Conservation (phyloP, 2,797 vertebrate species). For the Acropternis orthonyx region DNA sequence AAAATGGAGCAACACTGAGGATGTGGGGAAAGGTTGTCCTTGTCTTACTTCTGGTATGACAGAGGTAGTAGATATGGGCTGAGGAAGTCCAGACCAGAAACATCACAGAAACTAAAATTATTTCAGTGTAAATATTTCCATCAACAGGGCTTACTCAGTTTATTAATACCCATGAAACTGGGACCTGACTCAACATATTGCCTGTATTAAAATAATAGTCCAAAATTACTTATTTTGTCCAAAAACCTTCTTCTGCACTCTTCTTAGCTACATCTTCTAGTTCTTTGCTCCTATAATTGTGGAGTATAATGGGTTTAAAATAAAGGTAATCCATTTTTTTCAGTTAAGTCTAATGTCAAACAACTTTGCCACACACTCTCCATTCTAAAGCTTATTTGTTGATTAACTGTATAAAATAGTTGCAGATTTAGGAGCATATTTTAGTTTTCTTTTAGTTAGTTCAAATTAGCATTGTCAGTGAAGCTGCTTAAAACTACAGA, state of each 20-base stretch:
- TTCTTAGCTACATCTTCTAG: not conserved
- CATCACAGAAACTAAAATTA: not conserved
- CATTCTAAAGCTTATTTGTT: conserved; percentile 35
- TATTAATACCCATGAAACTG: not conserved
- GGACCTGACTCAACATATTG: not conserved
- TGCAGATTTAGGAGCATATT: conserved; percentile 12
- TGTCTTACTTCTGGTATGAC: not conserved
- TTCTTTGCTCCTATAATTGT: not conserved
- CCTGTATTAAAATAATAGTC: not conserved
- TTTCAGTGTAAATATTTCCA: not conserved
- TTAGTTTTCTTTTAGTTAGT: conserved; percentile 44
- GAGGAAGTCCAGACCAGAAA: not conserved
- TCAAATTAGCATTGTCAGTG: conserved; percentile 35
- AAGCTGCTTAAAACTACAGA: conserved; percentile 58
- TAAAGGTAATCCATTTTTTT: conserved; percentile 11
- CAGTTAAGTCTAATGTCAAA: not conserved
- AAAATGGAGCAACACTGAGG: not conserved
- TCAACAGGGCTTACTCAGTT: not conserved
- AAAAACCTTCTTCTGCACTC: not conserved
- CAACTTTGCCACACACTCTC: conserved; percentile 18
- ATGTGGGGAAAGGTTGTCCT: not conserved
- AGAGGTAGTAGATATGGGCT: not conserved
- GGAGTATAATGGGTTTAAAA: not conserved
- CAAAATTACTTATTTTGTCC: not conserved
- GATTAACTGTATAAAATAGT: conserved; percentile 53